Evolutionary conservation across 1,140 invertebrate species (phyloP).

Genomic region (Coptotermes formosanus): DNA sequence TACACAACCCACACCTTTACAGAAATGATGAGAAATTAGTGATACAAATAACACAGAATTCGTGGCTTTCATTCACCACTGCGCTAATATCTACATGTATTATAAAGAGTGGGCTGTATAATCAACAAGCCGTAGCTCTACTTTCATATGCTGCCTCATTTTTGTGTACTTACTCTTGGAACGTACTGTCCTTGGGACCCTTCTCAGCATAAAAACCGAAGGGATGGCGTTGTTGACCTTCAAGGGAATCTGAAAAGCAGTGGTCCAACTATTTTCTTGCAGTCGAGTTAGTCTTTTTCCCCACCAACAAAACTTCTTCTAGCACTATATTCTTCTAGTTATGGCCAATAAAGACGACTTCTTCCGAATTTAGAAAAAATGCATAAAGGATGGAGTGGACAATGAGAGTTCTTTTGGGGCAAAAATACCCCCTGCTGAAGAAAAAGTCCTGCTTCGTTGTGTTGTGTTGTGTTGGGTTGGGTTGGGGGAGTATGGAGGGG

Average conservation of each 20-base stretch:
- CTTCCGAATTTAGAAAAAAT: slow-evolving; percentile 12
- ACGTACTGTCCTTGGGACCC: neutral
- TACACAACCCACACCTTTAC: too few species aligned
- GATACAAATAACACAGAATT: too few species aligned
- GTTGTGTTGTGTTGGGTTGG: too few species aligned
- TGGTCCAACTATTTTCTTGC: slow-evolving; percentile 5
- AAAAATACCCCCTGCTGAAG: slow-evolving; percentile 28
- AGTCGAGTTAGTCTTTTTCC: slow-evolving; percentile 1
- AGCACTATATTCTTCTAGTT: slow-evolving; percentile 22
- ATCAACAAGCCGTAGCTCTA: too few species aligned
- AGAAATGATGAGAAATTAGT: too few species aligned
- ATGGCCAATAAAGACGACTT: slow-evolving; percentile 28
- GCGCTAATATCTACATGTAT: too few species aligned
- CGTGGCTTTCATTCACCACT: too few species aligned
- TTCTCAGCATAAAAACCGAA: neutral
- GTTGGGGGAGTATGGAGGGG: neutral
- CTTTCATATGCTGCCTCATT: too few species aligned
- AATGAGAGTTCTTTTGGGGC: neutral
- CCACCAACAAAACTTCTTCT: neutral
- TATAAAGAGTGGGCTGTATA: too few species aligned
- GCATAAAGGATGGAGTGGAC: neutral
- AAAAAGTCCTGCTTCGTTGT: neutral
- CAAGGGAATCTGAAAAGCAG: slow-evolving; percentile 2
- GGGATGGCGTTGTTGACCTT: slow-evolving; percentile 9
- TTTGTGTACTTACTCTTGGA: neutral